These are phyloP conservation scores for Andrena hattorfiana DNA, from an alignment of 2,888 invertebrate species.

Conservation along the genomic window DNA sequence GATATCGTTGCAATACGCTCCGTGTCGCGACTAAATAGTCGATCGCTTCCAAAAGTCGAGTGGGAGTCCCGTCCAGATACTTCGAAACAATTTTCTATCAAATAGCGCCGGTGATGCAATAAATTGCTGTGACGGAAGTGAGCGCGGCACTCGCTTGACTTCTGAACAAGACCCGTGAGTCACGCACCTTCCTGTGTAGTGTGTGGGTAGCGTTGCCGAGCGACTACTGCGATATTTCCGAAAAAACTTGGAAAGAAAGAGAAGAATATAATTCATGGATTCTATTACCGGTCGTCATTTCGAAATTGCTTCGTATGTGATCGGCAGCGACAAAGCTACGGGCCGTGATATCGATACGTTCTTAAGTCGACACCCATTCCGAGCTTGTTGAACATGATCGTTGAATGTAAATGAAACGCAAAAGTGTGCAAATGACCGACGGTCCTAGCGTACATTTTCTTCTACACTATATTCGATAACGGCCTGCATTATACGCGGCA, in stretches of 20 bases:
- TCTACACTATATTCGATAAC: not conserved
- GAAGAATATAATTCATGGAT: not conserved
- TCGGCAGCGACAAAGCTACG: not conserved
- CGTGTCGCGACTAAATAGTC: constrained; percentile 2
- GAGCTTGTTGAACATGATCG: constrained; percentile 18
- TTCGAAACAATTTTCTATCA: constrained; percentile 63
- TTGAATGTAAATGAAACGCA: constrained; percentile 4
- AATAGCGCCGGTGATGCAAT: constrained; percentile 61
- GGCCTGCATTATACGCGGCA: not conserved
- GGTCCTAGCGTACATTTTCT: not conserved
- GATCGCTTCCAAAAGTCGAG: constrained; percentile 41
- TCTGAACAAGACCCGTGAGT: constrained; percentile 60
- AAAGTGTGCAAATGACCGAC: not conserved
- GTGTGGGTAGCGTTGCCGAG: constrained; percentile 56
- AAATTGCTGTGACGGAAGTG: constrained; percentile 65
- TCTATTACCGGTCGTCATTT: constrained; percentile 23
- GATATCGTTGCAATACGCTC: not conserved
- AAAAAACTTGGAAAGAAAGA: not conserved
- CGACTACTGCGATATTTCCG: constrained; percentile 6
- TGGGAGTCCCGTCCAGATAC: constrained; percentile 51
- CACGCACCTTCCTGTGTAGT: constrained; percentile 54
- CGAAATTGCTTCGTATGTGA: constrained; percentile 9
- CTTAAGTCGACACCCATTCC: constrained; percentile 4
- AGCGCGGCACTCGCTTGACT: constrained; percentile 57
- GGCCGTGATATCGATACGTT: constrained; percentile 13